Percentiles rank a stretch among this genome's conserved stretches.
These are phyloP conservation scores for Hypomecis atomaria DNA, from an alignment of 2,888 invertebrate genomes.

Conservation along the genomic window DNA sequence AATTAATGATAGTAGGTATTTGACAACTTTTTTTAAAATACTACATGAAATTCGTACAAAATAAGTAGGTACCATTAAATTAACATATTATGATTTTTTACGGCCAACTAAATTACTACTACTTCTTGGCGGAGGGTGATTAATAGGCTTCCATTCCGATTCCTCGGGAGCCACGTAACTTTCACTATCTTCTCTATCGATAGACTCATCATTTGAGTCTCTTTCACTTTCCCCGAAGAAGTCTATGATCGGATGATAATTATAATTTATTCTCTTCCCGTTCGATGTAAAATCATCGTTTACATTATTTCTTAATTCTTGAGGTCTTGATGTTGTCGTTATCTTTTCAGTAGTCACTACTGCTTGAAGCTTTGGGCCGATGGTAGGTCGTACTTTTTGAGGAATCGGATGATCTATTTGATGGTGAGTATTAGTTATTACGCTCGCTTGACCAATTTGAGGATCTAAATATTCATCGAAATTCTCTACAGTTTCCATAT, in stretches of 20 bases:
- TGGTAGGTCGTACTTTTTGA: conserved; percentile 60
- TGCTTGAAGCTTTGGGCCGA: conserved; percentile 70
- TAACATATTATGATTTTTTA: conserved; percentile 46
- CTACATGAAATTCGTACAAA: too few relatives aligned
- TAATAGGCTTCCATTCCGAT: conserved; percentile 82
- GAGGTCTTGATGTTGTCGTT: conserved; percentile 49
- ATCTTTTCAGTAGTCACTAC: conserved; percentile 59
- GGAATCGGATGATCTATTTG: conserved; percentile 30
- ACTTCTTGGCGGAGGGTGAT: conserved; percentile 59
- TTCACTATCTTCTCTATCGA: conserved; percentile 73
- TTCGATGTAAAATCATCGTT: conserved; percentile 58
- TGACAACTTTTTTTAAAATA: too few relatives aligned
- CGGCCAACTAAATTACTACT: conserved; percentile 41
- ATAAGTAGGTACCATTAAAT: not conserved
- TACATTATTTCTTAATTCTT: conserved; percentile 49
- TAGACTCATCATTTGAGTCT: conserved; percentile 62
- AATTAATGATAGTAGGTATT: too few relatives aligned
- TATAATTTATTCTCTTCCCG: conserved; percentile 89
- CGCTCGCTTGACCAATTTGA: conserved; percentile 58
- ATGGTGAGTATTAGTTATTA: conserved; percentile 38
- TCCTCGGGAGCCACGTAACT: conserved; percentile 62
- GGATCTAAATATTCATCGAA: conserved; percentile 62
- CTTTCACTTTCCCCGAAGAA: conserved; percentile 86
- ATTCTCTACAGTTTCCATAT: conserved; percentile 68
- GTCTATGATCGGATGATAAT: conserved; percentile 93